Evolutionary conservation across 2,888 invertebrate species (phyloP).

Genomic region (Tetragnatha montana): DNA sequence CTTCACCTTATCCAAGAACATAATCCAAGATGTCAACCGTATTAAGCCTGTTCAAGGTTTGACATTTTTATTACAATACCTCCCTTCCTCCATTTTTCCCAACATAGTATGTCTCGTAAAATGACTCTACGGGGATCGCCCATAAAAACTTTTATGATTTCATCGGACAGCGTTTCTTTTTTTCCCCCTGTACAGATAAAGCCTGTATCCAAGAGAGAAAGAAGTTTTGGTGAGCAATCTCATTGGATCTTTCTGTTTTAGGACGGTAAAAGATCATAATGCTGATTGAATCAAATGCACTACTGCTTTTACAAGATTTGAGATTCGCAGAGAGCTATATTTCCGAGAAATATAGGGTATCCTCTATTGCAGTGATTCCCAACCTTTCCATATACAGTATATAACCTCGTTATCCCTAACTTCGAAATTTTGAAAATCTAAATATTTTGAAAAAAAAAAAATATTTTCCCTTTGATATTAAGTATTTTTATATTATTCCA

Average conservation of each 20-base stretch:
- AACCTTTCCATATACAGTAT: too few relatives aligned
- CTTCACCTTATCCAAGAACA: not conserved
- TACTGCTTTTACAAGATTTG: not conserved
- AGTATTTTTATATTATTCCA: too few relatives aligned
- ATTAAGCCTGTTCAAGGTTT: not conserved
- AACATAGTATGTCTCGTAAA: not conserved
- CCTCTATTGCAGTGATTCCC: too few relatives aligned
- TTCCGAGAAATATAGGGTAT: too few relatives aligned
- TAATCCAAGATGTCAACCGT: not conserved
- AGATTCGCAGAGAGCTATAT: not conserved
- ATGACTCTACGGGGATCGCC: not conserved
- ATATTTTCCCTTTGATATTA: too few relatives aligned
- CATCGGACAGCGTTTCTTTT: not conserved
- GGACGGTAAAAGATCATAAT: not conserved
- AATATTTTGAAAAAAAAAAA: too few relatives aligned
- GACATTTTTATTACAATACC: not conserved
- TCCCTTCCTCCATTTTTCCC: not conserved
- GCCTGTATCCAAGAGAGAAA: not conserved
- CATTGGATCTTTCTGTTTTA: not conserved
- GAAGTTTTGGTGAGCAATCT: not conserved
- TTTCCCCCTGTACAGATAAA: not conserved
- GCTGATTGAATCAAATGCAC: not conserved
- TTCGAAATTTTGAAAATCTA: too few relatives aligned
- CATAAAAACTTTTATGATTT: not conserved
- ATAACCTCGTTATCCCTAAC: too few relatives aligned